Conservation (phyloP, 2,888 invertebrate genomes). For the Pandemis heparana region DNA sequence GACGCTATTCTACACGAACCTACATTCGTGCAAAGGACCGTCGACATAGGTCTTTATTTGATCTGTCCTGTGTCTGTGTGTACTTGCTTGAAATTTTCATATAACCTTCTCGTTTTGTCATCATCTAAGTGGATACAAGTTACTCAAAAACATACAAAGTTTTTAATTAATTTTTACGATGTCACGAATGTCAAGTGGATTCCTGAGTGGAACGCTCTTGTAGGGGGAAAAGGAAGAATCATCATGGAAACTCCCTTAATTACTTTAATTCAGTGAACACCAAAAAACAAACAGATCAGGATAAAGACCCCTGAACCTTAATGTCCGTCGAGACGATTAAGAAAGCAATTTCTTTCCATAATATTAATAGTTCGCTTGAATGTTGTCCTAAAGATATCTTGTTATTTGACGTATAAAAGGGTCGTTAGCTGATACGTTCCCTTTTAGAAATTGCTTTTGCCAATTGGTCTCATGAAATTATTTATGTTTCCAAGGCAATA, state of each 20-base stretch:
- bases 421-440: background rate
- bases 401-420: constrained; percentile 1
- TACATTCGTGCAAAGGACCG: too few relatives aligned
- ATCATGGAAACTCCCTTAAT: background rate
- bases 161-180: constrained; percentile 2
- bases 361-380: constrained; percentile 1
- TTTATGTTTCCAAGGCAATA: background rate
- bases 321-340: background rate
- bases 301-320: background rate
- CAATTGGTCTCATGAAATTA: background rate
- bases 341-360: background rate
- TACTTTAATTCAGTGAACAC: background rate
- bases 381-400: background rate
- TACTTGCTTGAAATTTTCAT: too few relatives aligned
- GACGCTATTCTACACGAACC: too few relatives aligned
- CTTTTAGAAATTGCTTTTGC: constrained; percentile 3
- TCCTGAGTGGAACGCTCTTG: background rate
- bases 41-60: too few relatives aligned
- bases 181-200: background rate
- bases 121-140: background rate
- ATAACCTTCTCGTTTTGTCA: background rate
- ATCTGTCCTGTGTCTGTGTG: too few relatives aligned
- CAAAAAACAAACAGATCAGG: background rate
- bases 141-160: background rate
- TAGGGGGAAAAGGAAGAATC: background rate